Conservation (phyloP, 2,797 vertebrate species). For the Graptemys geographica region DNA sequence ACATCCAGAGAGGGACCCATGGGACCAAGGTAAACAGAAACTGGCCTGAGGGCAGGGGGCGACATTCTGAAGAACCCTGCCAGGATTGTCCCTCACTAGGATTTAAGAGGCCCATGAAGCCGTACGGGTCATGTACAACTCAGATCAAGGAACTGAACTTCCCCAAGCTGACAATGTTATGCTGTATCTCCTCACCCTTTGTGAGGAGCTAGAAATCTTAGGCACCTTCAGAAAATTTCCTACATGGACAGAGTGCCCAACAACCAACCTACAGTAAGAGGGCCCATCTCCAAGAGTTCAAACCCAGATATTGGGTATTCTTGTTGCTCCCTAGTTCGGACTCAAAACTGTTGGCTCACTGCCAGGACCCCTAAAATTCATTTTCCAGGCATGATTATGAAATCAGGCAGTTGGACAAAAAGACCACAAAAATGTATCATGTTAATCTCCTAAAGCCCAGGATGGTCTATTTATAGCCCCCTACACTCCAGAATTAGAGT, state of each 20-base stretch:
- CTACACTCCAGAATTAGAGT: not conserved
- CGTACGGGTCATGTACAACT: too few species aligned
- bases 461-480: not conserved
- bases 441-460: not conserved
- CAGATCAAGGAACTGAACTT: too few species aligned
- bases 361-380: not conserved
- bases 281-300: not conserved
- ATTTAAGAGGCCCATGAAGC: too few species aligned
- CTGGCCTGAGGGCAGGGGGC: too few species aligned
- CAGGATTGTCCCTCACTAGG: too few species aligned
- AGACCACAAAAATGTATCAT: not conserved
- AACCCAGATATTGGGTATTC: not conserved
- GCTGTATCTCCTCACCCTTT: not conserved
- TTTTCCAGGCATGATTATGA: not conserved
- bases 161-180: too few species aligned
- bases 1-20: too few species aligned
- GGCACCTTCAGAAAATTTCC: not conserved
- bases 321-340: not conserved
- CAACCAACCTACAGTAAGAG: not conserved
- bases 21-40: too few species aligned
- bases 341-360: not conserved
- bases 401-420: not conserved
- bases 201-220: not conserved
- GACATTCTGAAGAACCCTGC: too few species aligned
- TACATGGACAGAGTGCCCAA: not conserved